Evolutionary conservation across 1,140 invertebrate genomes (phyloP), one percentile per base, ranked within the genome.

Genomic region (Caenorhabditis tropicalis): DNA sequence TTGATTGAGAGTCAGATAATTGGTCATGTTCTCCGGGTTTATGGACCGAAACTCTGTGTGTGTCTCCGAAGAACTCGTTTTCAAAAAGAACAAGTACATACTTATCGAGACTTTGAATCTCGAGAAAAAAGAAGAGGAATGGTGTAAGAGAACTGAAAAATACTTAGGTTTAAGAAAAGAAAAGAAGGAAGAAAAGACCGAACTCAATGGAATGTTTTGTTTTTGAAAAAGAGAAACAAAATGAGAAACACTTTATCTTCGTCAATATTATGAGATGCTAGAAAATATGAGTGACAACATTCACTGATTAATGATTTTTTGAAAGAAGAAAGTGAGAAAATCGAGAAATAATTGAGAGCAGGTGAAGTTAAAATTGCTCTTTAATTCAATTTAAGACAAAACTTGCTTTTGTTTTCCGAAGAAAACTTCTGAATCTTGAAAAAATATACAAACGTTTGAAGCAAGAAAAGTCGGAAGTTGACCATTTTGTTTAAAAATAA

Each of bases 1-100:
- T 31, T 49, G 74, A 79, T 74, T 31, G 65, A 74, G 65, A 24
- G n/a, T 46, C 65, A 39, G 65, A 74, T 74, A 74, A 74, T 74
- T 74, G 65, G 36, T 74, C 65, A 74, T 74, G 65, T 46, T 74
- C 65, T 24, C 12, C 21, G 24, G 24, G 65, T 74, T 74, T 74
- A 74, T 74, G 65, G 65, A 39, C 58, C 58, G 58, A 65, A 36
- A 65, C 33, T 36, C 24, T 27, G n/a, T 12, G 43, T 46, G 43
- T 19, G 15, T 51, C 48, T 15, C 15, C 19, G 53, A 27, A 56
- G 24, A 27, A 56, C 3, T 0, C 21, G 29, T 51, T 51, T n/a
- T 51, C n/a, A 10, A 33, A 36, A 33, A 24, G 31, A 33, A 65
- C 19, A 74, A 43, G 43, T 46, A 43, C 65, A 74, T 46, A 43